Percentiles rank a stretch among this genome's conserved stretches.
These are phyloP conservation scores for Rhinoderma darwinii DNA, from an alignment of 2,113 vertebrate species.

Conservation along the genomic window DNA sequence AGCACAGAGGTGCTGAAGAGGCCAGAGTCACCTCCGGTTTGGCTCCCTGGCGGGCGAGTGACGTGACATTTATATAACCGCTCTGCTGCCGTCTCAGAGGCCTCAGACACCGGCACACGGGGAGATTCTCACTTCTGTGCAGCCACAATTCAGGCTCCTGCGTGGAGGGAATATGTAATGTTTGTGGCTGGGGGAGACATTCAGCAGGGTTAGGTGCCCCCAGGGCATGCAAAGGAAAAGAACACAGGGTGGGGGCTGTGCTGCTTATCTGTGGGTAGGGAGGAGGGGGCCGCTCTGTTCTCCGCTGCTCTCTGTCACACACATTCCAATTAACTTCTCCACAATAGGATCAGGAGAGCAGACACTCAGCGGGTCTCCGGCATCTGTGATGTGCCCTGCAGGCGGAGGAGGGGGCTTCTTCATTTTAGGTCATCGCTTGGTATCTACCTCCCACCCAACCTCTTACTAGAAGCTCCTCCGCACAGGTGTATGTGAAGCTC, in stretches of 20 bases:
- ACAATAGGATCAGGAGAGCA: conserved; percentile 53
- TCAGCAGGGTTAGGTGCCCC: conserved; percentile 42
- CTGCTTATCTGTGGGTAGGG: conserved; percentile 49
- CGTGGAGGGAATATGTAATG: conserved; percentile 32
- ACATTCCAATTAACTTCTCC: conserved; percentile 56
- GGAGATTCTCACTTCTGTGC: background rate
- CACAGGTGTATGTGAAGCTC: background rate
- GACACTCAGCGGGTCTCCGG: conserved; percentile 54
- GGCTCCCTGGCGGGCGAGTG: no score
- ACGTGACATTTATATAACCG: background rate
- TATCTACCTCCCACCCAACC: background rate
- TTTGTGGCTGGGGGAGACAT: conserved; percentile 20
- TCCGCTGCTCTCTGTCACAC: conserved; percentile 45
- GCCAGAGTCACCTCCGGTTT: no score
- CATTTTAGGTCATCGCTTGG: conserved; percentile 39
- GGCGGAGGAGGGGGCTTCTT: conserved; percentile 17
- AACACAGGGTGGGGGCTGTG: conserved; percentile 22
- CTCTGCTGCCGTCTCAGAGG: background rate
- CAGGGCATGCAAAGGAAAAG: conserved; percentile 28
- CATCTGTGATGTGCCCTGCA: conserved; percentile 54
- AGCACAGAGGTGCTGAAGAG: conserved; percentile 41
- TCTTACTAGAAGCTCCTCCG: background rate
- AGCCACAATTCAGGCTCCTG: conserved; percentile 17
- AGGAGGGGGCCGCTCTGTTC: background rate
- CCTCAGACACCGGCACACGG: background rate